These are phyloP conservation scores for Rhagonycha lutea DNA, from an alignment of 2,888 invertebrate genomes.

Conservation along the genomic window DNA sequence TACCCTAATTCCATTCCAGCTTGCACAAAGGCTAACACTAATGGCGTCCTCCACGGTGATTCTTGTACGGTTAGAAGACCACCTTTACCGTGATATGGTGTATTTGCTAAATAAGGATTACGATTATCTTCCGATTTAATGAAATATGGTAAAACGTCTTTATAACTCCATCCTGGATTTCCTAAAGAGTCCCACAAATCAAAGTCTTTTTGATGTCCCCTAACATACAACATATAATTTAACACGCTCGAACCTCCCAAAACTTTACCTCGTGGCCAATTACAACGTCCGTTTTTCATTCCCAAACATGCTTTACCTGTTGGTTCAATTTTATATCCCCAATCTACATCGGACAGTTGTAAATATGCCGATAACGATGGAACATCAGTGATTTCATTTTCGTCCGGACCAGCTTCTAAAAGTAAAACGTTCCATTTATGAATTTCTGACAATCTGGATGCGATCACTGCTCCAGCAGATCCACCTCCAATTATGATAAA, in stretches of 20 bases:
- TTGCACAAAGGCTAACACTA: constrained; percentile 82
- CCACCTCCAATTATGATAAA: constrained; percentile 86
- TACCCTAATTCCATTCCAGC: constrained; percentile 83
- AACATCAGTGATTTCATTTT: constrained; percentile 86
- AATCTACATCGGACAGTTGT: constrained; percentile 83
- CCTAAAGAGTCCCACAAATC: constrained; percentile 84
- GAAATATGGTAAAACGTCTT: constrained; percentile 84
- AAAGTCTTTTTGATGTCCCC: constrained; percentile 82
- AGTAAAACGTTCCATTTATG: constrained; percentile 77
- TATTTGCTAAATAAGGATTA: constrained; percentile 78
- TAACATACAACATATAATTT: constrained; percentile 89
- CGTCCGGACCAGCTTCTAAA: constrained; percentile 84
- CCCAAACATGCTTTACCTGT: constrained; percentile 80
- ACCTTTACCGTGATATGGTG: constrained; percentile 71
- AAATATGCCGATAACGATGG: constrained; percentile 86
- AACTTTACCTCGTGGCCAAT: constrained; percentile 89
- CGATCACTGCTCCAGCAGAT: constrained; percentile 88
- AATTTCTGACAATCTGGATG: constrained; percentile 73
- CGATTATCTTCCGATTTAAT: constrained; percentile 88
- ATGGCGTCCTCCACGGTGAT: constrained; percentile 81
- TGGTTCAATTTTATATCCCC: constrained; percentile 88
- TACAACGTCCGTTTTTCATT: constrained; percentile 80
- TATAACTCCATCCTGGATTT: constrained; percentile 88
- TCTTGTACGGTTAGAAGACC: constrained; percentile 81
- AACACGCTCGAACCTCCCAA: constrained; percentile 86